phyloP scores from a whole-genome alignment of 2,113 vertebrate genomes.

The Carlito syrichta region DNA sequence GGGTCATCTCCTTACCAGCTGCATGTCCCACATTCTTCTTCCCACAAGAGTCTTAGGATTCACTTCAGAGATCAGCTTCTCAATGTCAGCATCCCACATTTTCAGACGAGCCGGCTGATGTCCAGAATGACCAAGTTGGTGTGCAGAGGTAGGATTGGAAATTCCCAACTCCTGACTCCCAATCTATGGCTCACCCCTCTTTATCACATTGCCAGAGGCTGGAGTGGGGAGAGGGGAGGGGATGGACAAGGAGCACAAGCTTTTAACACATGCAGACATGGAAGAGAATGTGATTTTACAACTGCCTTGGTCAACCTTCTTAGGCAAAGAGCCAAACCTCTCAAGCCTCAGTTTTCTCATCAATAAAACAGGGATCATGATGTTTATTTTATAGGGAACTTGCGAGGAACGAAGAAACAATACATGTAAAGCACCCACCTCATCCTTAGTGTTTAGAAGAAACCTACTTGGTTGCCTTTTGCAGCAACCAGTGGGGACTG shows the following conservation, averaged over 20 bases:
- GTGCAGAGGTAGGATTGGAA: not conserved
- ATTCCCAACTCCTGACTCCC: not conserved
- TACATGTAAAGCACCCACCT: not conserved
- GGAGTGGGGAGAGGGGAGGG: not conserved
- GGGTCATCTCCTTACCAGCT: not conserved
- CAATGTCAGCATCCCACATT: not conserved
- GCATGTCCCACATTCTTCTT: not conserved
- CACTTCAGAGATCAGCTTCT: not conserved
- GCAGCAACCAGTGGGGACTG: not conserved
- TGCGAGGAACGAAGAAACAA: not conserved
- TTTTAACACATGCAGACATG: not conserved
- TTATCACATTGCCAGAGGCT: not conserved
- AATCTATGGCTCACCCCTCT: not conserved
- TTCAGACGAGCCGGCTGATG: not conserved
- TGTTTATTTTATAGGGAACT: not conserved
- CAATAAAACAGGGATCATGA: not conserved
- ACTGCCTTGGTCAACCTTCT: not conserved
- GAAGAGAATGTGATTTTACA: not conserved
- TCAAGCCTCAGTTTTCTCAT: not conserved
- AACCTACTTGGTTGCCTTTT: not conserved
- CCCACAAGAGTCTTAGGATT: not conserved
- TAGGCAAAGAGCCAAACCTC: not conserved
- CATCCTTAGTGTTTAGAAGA: not conserved
- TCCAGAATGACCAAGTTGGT: not conserved
- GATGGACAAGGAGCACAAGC: not conserved